phyloP scores from a whole-genome alignment of 2,888 invertebrate species.

The Leucoptera coffeella region DNA sequence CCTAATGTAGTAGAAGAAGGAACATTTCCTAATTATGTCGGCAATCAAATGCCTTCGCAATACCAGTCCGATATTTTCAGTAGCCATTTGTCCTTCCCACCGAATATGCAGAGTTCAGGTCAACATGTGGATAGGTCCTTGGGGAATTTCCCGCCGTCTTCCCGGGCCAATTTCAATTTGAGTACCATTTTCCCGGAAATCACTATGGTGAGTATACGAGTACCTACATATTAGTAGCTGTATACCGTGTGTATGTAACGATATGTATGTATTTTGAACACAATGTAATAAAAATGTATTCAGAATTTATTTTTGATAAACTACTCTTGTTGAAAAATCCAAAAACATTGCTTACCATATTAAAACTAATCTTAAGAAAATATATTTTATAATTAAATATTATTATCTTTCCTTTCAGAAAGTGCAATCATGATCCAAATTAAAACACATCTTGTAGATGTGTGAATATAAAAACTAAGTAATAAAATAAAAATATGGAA shows the following conservation, averaged over 20 bases:
- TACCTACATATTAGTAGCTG: no score
- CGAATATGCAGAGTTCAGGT: constrained; percentile 28
- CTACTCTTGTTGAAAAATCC: no score
- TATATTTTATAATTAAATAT: no score
- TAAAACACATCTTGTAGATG: not conserved
- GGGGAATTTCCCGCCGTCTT: constrained; percentile 29
- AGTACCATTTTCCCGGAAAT: constrained; percentile 83
- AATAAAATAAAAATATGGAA: no score
- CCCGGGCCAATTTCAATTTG: constrained; percentile 70
- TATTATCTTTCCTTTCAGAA: constrained; percentile 44
- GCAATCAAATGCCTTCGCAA: constrained; percentile 34
- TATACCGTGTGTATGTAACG: no score
- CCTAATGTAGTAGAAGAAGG: constrained; percentile 31
- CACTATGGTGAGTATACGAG: constrained; percentile 44
- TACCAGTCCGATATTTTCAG: constrained; percentile 40
- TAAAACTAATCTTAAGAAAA: no score
- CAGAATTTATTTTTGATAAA: no score
- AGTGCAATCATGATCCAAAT: constrained; percentile 24
- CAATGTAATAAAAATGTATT: no score
- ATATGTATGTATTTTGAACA: no score
- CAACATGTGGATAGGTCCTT: constrained; percentile 27
- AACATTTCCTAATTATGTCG: constrained; percentile 31
- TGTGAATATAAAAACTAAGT: no score
- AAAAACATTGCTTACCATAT: no score
- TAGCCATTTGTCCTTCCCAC: constrained; percentile 31